Evolutionary conservation across 2,888 invertebrate species (phyloP).

Genomic region (Harpalus rubripes): DNA sequence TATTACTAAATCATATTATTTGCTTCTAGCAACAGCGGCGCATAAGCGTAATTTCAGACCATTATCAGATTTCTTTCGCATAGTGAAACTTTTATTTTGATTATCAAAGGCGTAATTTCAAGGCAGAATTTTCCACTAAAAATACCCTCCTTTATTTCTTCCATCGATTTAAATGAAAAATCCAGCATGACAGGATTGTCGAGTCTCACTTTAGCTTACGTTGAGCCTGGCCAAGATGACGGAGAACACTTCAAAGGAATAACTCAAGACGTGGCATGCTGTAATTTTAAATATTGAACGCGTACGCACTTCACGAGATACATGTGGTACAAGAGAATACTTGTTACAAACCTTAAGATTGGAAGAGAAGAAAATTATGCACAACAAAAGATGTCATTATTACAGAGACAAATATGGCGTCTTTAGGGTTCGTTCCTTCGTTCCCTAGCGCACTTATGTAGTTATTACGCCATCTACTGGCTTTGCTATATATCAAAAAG

Average conservation of each 20-base stretch:
- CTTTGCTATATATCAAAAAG: constrained; percentile 31
- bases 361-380: neutral
- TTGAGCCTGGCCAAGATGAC: constrained; percentile 12
- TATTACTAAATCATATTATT: too few species aligned
- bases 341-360: neutral
- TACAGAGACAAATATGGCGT: neutral
- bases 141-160: neutral
- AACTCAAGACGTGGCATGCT: constrained; percentile 21
- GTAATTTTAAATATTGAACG: constrained; percentile 44
- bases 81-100: too few species aligned
- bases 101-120: too few species aligned
- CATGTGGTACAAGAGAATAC: neutral
- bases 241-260: constrained; percentile 36
- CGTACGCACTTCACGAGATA: constrained; percentile 12
- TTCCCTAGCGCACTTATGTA: neutral
- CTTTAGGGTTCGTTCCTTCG: neutral
- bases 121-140: constrained; percentile 1
- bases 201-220: constrained; percentile 29
- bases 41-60: too few species aligned
- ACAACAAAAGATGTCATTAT: too few species aligned
- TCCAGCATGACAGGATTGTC: constrained; percentile 37
- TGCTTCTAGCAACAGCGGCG: too few species aligned
- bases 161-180: constrained; percentile 45
- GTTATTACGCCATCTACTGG: neutral
- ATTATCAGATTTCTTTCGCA: too few species aligned